These are phyloP conservation scores for Andrena hattorfiana DNA, from an alignment of 2,888 invertebrate species.

Conservation along the genomic window DNA sequence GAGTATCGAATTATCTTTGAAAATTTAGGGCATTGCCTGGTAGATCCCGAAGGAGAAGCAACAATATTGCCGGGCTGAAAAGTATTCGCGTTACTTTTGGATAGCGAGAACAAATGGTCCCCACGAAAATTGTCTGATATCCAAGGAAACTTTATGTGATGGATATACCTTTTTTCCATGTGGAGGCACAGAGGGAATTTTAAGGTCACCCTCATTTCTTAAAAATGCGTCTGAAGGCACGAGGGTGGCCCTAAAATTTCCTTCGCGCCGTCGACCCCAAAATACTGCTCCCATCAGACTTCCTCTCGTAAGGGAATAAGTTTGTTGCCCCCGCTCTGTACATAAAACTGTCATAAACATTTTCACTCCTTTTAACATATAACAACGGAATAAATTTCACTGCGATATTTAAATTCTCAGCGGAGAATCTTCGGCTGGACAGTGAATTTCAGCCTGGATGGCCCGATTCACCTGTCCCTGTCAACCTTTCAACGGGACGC, in stretches of 20 bases:
- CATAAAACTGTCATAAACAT: slow-evolving; percentile 14
- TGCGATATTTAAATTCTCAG: not conserved
- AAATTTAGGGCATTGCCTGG: slow-evolving; percentile 6
- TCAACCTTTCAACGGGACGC: not conserved
- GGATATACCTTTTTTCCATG: slow-evolving; percentile 10
- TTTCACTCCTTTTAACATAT: not conserved
- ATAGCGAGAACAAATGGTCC: slow-evolving; percentile 30
- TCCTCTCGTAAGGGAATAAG: slow-evolving; percentile 16
- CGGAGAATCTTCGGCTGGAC: not conserved
- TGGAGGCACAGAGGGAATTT: slow-evolving; percentile 34
- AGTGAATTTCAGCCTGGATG: not conserved
- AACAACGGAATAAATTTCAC: not conserved
- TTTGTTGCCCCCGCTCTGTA: not conserved
- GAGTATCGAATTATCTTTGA: slow-evolving; percentile 1
- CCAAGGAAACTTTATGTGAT: slow-evolving; percentile 13
- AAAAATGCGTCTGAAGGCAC: slow-evolving; percentile 45
- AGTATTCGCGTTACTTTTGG: slow-evolving; percentile 12
- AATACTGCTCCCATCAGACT: slow-evolving; percentile 35
- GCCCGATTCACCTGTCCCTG: not conserved
- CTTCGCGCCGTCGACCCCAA: slow-evolving; percentile 8
- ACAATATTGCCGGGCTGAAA: slow-evolving; percentile 10
- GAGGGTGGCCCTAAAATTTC: slow-evolving; percentile 34
- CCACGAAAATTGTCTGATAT: slow-evolving; percentile 22
- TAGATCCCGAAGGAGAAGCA: not conserved
- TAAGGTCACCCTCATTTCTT: slow-evolving; percentile 50